These are phyloP conservation scores for Xiphophorus couchianus DNA, from an alignment of 2,113 vertebrate species.

Conservation along the genomic window DNA sequence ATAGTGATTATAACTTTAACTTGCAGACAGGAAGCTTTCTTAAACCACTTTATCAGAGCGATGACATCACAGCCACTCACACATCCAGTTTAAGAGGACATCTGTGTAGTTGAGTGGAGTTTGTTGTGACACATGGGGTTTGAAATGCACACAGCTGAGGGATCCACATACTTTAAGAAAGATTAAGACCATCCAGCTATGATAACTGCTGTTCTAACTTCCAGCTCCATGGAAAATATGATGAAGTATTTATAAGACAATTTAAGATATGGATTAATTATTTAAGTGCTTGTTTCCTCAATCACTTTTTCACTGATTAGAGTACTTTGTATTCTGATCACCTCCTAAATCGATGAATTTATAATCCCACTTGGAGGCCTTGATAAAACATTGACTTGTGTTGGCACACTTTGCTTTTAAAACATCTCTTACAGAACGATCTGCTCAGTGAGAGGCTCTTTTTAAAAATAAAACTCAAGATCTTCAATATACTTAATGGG, in stretches of 20 bases:
- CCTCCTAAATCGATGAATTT: background rate
- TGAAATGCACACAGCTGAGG: background rate
- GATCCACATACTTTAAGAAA: background rate
- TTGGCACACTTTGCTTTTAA: background rate
- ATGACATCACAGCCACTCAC: background rate
- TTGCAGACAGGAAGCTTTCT: slow-evolving; percentile 2
- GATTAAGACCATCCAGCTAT: background rate
- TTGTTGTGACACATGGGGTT: background rate
- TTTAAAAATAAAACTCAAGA: no score
- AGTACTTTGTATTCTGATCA: background rate
- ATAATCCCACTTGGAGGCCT: background rate
- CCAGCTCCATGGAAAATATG: background rate
- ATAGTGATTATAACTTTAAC: slow-evolving; percentile 13
- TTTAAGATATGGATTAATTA: background rate
- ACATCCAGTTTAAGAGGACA: background rate
- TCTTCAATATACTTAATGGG: no score
- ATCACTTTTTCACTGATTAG: background rate
- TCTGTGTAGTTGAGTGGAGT: background rate
- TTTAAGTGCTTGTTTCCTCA: background rate
- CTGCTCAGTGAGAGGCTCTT: no score
- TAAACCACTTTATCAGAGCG: slow-evolving; percentile 12
- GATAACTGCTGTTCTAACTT: background rate
- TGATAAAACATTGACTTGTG: background rate
- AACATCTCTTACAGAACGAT: background rate
- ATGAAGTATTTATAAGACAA: background rate